Base-by-base conservation (phyloP, 2,888 invertebrate genomes). In the Lepidonotus clava region DNA sequence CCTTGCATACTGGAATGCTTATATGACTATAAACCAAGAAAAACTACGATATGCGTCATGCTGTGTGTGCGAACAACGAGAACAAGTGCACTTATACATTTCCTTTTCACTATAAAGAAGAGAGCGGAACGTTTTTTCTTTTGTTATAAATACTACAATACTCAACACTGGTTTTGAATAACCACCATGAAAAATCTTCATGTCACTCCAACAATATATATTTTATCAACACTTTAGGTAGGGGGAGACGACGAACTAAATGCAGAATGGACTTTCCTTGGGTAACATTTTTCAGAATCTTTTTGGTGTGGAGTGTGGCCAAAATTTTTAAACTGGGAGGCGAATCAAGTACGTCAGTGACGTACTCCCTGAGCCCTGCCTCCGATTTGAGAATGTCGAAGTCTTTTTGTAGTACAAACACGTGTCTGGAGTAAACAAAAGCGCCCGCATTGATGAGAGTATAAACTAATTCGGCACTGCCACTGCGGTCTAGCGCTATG, bases 401-500 rank as follows among this genome's bases (percentile, higher is more conserved):
- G 38, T 41, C n/a, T 28, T 51, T 32, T 36, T 28, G 32, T 6
- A 11, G 32, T 14, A 34, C 4, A 36, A 83, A 83, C 6, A 85
- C 41, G 8, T 36, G 46, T 21, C 18, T 67, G 0, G 85, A 71
- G 24, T 67, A 46, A 1, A 85, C 85, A 67, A 46, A 32, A 6
- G 85, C 71, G 11, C 85, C 85, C 6, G 85, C 85, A n/a, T 71
- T 21, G 4, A 85, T 71, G 6, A 85, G 85, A 38, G 76, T 38
- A 28, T 34, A 66, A 0, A 71, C 56, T 21, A 67, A 28, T 8
- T 71, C 71, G 5, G 76, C 24, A n/a, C 66, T 67, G 34, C 38
- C 46, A n/a, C 67, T 40, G 28, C 61, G 76, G 53, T 91, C 91
- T 2, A 92, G 88, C 0, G 91, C 90, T 0, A 91, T 91, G 5